Evolutionary conservation across 2,888 invertebrate species (phyloP), one percentile per base, ranked within the genome.

Genomic region (Andrena dorsata): DNA sequence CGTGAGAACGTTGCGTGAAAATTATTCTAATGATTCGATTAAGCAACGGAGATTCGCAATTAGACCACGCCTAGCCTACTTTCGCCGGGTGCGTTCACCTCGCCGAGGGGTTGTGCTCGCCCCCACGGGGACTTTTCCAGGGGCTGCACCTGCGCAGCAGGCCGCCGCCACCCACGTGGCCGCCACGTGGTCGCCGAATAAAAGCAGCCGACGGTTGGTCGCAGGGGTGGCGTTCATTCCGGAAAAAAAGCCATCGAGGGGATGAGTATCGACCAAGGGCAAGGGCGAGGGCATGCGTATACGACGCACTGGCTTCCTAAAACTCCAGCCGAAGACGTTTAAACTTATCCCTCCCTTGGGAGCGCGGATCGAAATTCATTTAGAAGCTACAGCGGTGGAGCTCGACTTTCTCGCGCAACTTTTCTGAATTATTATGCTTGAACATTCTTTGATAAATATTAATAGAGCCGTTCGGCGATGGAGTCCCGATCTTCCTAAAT

Each of bases 211-310:
- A 65, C 68, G 79, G 56, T 26, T 61, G 49, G 51, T 35, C 74
- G 76, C 41, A 16, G 83, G 87, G 83, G 87, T 76, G 76, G 75
- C 78, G 78, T 80, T 81, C 73, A 60, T 63, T 61, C 76, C 75
- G 71, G 84, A 77, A 88, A 82, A 86, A 84, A 60, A 76, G 58
- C 63, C 81, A 82, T 84, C 86, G 84, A 84, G 90, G 90, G 91
- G 90, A 90, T 91, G 90, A 90, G 88, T 93, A 92, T 92, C 92
- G 92, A 92, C 89, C 92, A 93, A 93, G 93, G 92, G 92, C 93
- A 93, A 93, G 93, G 93, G 90, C 91, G 87, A 88, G 88, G 87
- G 81, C 89, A 88, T 88, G 88, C 88, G 88, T 88, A 85, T 75
- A 88, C 65, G 73, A 82, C 84, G 80, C 82, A 76, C 49, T 41